Evolutionary conservation across 2,113 vertebrate genomes (phyloP), one percentile per base, ranked within the genome.

Genomic region (Pseudopodoces humilis): DNA sequence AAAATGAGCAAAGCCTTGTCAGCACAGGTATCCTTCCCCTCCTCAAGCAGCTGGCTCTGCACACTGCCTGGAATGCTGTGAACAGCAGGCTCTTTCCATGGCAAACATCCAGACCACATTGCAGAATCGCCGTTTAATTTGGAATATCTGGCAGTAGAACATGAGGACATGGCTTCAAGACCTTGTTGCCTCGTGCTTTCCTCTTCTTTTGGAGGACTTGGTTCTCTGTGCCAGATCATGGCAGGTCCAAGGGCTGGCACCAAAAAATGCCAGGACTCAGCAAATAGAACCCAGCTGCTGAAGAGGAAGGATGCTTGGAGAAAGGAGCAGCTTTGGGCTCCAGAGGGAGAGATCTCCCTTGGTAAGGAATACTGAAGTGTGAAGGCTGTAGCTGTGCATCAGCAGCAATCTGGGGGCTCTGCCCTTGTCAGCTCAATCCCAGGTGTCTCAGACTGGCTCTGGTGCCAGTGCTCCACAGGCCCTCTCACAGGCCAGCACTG

Each of bases 11-110:
- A 12, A 81, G 86, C 86, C 25, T 1, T 81, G 89, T 88, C 50
- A 67, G 69, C 37, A 70, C 86, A 95, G 91, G 93, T 92, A 70
- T 81, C 89, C 59, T 58, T 62, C 71, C 23, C 43, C 50, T 68
- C 37, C 63, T 22, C 2, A 1, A 74, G 89, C 91, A 70, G 68
- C 91, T 74, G 88, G 80, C 88, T 70, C 88, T 62, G 35, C 44
- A 22, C 2, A 0, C 86, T 52, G 63, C 71, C 79, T 56, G 83
- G 60, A 88, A 46, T 24, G 6, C 59, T 35, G 7, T 39, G 27
- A 50, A 22, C 70, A 55, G 62, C 6, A 1, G 39, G 31, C 47
- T 65, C 39, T 53, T 58, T 28, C 88, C 55, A 2, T 46, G 91
- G 96, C 86, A 91, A 76, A 44, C 18, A 25, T 37, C 94, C 93